These are phyloP conservation scores for Drosophila nigricruria DNA, from an alignment of 2,888 invertebrate species.

Conservation along the genomic window DNA sequence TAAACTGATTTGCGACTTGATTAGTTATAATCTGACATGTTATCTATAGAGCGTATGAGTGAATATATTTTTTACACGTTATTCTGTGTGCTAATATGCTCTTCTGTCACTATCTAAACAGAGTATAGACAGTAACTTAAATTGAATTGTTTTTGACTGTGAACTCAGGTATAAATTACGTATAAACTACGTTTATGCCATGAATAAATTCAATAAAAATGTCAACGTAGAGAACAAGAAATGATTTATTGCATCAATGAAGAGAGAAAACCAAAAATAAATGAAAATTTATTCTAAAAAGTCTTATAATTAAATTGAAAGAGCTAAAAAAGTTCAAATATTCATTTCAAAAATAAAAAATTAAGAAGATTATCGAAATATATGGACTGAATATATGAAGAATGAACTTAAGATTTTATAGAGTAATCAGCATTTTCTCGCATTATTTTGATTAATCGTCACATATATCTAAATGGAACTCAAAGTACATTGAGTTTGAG, in stretches of 20 bases:
- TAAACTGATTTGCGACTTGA: neutral
- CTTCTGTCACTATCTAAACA: neutral
- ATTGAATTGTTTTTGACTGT: neutral
- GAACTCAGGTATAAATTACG: neutral
- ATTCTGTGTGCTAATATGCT: neutral
- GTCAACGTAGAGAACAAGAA: neutral
- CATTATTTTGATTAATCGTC: neutral
- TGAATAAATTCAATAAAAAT: slow-evolving; percentile 1
- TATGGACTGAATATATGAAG: too few species aligned
- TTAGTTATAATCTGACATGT: neutral
- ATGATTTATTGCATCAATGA: neutral
- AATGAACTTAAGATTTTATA: too few species aligned
- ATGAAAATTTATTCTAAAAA: too few species aligned
- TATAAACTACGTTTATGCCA: neutral
- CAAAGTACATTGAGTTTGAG: neutral
- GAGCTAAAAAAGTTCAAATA: too few species aligned
- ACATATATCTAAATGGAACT: neutral
- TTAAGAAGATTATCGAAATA: neutral
- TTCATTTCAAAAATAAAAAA: too few species aligned
- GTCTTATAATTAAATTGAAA: too few species aligned
- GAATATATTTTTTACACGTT: neutral
- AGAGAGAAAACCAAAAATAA: neutral
- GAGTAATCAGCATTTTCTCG: neutral
- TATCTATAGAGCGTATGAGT: neutral
- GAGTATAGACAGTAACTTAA: neutral